phyloP scores from a whole-genome alignment of 1,140 invertebrate species.

The Drosophila elegans region DNA sequence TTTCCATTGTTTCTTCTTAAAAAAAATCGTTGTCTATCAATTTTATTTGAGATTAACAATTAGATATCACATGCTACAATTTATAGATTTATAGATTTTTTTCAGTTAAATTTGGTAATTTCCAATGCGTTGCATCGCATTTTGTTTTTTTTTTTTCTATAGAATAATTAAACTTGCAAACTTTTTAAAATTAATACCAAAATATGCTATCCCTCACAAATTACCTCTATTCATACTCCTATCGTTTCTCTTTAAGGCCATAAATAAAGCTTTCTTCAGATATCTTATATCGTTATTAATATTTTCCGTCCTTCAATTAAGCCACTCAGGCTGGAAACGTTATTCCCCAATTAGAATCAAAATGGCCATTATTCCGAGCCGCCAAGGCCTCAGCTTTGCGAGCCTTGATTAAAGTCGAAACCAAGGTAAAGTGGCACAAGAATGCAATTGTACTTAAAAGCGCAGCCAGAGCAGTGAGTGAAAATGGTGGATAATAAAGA shows the following conservation, averaged over 20 bases:
- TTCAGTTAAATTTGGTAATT: no score
- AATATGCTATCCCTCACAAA: no score
- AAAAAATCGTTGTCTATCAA: no score
- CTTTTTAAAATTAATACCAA: no score
- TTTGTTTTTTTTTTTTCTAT: no score
- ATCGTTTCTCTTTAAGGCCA: not conserved
- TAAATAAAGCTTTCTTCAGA: not conserved
- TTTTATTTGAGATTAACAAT: no score
- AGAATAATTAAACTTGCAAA: no score
- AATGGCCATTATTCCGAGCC: slow-evolving; percentile 13
- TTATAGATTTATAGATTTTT: no score
- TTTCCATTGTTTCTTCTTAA: no score
- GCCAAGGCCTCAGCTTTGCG: slow-evolving; percentile 44
- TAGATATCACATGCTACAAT: no score
- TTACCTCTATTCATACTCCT: no score
- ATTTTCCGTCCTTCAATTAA: not conserved
- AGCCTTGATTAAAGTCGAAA: slow-evolving; percentile 70
- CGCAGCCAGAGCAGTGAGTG: slow-evolving; percentile 40
- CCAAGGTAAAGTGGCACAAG: slow-evolving; percentile 51
- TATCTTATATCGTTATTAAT: not conserved
- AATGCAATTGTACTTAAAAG: slow-evolving; percentile 65
- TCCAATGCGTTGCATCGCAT: no score
- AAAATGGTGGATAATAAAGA: slow-evolving; percentile 52
- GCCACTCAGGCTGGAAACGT: slow-evolving; percentile 8
- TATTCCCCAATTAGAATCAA: slow-evolving; percentile 34